A percentile compares a stretch with the other conserved stretches of the same genome.
Conservation (phyloP, 2,888 invertebrate genomes). For the Sarcophaga caerulescens region DNA sequence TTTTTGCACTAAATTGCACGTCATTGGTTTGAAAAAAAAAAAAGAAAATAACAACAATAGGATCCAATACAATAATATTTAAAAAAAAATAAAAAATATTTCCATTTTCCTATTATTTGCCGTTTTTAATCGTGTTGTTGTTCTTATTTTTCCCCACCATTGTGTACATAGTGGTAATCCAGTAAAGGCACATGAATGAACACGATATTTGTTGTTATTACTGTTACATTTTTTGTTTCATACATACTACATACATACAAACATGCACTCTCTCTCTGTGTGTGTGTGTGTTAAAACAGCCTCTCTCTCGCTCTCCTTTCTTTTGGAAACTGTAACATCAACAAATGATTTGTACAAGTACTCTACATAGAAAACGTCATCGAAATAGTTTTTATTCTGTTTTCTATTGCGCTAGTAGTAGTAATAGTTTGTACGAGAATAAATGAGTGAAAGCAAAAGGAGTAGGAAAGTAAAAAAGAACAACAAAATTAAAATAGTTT, state of each 20-base stretch:
- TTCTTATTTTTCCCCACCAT: background rate
- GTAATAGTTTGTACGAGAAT: conserved; percentile 22
- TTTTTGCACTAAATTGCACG: conserved; percentile 68
- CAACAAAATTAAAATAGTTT: background rate
- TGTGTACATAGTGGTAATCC: conserved; percentile 21
- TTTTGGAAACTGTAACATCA: conserved; percentile 6
- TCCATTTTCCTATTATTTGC: conserved; percentile 32
- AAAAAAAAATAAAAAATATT: conserved; percentile 30
- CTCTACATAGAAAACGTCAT: conserved; percentile 34
- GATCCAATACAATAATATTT: conserved; percentile 2
- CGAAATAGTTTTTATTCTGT: background rate
- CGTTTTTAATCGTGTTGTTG: conserved; percentile 30
- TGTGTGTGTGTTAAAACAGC: background rate
- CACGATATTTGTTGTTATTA: background rate
- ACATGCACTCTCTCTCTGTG: background rate
- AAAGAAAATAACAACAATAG: background rate
- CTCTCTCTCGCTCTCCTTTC: background rate
- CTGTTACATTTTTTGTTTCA: background rate
- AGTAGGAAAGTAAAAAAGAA: conserved; percentile 11
- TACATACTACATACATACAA: conserved; percentile 2
- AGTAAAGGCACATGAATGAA: conserved; percentile 43
- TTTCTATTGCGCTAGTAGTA: background rate
- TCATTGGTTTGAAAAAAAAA: conserved; percentile 55
- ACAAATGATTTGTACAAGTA: conserved; percentile 25
- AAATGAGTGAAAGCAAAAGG: conserved; percentile 26